These are phyloP conservation scores for Drosophila pseudotakahashii DNA, from an alignment of 2,888 invertebrate species.

Conservation along the genomic window DNA sequence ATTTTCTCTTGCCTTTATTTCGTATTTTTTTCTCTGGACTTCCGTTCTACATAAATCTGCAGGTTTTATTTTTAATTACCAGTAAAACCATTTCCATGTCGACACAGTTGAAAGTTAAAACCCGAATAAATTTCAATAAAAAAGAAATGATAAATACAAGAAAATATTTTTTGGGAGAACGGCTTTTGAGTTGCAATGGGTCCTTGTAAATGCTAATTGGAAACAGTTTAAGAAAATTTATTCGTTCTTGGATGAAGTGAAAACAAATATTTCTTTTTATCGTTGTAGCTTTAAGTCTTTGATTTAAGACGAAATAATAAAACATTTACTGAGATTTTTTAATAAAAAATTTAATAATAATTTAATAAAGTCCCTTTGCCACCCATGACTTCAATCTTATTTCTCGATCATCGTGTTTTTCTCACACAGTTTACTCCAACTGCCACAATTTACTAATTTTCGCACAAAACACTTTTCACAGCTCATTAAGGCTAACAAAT, in stretches of 20 bases:
- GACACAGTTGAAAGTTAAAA: slow-evolving; percentile 43
- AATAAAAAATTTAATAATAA: too few relatives aligned
- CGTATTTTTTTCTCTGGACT: slow-evolving; percentile 5
- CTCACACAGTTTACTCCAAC: slow-evolving; percentile 30
- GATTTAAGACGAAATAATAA: not conserved
- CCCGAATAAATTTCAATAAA: slow-evolving; percentile 35
- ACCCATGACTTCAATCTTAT: slow-evolving; percentile 9
- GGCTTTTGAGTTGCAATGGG: slow-evolving; percentile 10
- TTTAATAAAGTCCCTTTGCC: too few relatives aligned
- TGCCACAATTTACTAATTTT: slow-evolving; percentile 38
- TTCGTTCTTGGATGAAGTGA: not conserved
- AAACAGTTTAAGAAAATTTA: slow-evolving; percentile 8
- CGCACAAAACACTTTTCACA: slow-evolving; percentile 35
- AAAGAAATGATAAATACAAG: slow-evolving; percentile 11
- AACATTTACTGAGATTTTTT: too few relatives aligned
- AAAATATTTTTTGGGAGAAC: not conserved
- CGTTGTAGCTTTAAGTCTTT: not conserved
- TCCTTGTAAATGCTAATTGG: slow-evolving; percentile 1
- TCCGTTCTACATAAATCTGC: slow-evolving; percentile 47
- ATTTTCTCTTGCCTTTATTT: slow-evolving; percentile 8
- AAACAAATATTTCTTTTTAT: too few relatives aligned
- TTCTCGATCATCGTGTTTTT: slow-evolving; percentile 20
- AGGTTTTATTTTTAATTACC: slow-evolving; percentile 59
- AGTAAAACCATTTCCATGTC: slow-evolving; percentile 47
- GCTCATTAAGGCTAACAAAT: slow-evolving; percentile 39